Percentiles rank a stretch among this genome's conserved stretches.
phyloP scores from a whole-genome alignment of 2,888 invertebrate species.

The Platerodrilus igneus region DNA sequence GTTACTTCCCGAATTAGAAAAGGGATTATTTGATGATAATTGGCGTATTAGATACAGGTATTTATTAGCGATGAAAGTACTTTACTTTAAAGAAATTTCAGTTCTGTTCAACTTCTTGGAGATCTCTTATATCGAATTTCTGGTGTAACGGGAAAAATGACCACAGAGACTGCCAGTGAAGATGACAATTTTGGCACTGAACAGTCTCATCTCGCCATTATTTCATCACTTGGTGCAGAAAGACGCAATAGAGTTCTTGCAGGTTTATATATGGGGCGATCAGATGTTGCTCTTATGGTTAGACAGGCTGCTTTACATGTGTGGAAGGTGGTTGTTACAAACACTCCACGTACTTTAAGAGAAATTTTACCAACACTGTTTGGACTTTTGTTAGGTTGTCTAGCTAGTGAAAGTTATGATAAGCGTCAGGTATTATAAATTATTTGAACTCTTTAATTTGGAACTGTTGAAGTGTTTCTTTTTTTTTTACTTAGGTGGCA shows the following conservation, averaged over 20 bases:
- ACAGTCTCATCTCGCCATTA: slow-evolving; percentile 88
- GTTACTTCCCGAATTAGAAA: slow-evolving; percentile 88
- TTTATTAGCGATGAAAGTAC: neutral
- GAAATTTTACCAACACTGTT: slow-evolving; percentile 96
- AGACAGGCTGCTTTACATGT: slow-evolving; percentile 97
- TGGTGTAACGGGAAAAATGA: slow-evolving; percentile 98
- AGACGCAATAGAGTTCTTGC: slow-evolving; percentile 88
- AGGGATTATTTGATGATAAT: slow-evolving; percentile 94
- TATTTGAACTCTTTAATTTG: neutral
- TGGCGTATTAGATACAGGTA: slow-evolving; percentile 86
- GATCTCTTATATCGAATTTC: slow-evolving; percentile 95
- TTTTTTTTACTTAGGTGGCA: slow-evolving; percentile 61
- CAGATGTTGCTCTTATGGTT: slow-evolving; percentile 95
- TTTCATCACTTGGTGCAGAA: slow-evolving; percentile 81
- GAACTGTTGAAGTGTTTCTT: slow-evolving; percentile 3
- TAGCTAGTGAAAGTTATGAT: slow-evolving; percentile 94
- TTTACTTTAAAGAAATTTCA: slow-evolving; percentile 45
- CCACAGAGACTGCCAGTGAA: slow-evolving; percentile 95
- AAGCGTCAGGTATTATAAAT: slow-evolving; percentile 90
- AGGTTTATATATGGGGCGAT: slow-evolving; percentile 94
- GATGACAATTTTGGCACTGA: slow-evolving; percentile 99
- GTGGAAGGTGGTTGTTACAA: slow-evolving; percentile 99
- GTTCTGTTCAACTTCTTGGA: slow-evolving; percentile 91
- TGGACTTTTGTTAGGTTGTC: slow-evolving; percentile 82
- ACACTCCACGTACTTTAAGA: slow-evolving; percentile 91